Percentiles rank a stretch among this genome's conserved stretches.
These are phyloP conservation scores for Amphiura filiformis DNA, from an alignment of 35 echinoderm and acorn worm genomes.

Conservation along the genomic window DNA sequence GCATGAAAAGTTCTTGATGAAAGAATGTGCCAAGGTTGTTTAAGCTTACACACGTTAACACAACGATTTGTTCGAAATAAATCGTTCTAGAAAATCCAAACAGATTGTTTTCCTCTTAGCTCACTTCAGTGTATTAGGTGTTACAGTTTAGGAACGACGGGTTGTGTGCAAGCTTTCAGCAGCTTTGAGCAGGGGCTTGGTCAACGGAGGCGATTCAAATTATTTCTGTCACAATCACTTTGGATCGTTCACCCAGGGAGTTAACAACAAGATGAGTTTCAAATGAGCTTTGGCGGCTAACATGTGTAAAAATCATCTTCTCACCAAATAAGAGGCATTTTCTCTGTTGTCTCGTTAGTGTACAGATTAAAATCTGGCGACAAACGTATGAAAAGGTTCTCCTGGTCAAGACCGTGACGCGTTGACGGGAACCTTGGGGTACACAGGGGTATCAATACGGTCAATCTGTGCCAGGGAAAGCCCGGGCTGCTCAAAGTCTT, in stretches of 20 bases:
- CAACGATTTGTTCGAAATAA: too few relatives aligned
- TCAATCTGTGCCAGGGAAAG: background rate
- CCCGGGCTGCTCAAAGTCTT: background rate
- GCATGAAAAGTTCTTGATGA: too few relatives aligned
- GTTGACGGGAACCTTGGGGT: background rate
- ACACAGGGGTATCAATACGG: background rate
- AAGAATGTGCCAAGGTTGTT: too few relatives aligned
- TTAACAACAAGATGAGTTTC: constrained; percentile 5
- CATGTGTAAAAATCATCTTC: constrained; percentile 15
- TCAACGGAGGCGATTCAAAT: background rate
- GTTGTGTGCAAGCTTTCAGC: background rate
- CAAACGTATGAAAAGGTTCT: background rate
- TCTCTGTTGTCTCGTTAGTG: constrained; percentile 6
- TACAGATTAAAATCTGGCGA: constrained; percentile 3
- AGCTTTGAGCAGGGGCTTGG: background rate
- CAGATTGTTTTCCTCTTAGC: too few relatives aligned
- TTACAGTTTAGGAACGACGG: background rate
- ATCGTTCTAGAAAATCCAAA: too few relatives aligned
- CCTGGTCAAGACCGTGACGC: background rate
- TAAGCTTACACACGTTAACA: too few relatives aligned
- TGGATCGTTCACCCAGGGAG: background rate
- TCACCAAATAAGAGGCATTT: background rate
- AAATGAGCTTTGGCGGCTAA: constrained; percentile 7
- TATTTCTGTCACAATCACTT: background rate
- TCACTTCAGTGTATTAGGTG: too few relatives aligned